These are phyloP conservation scores for Scytalopus superciliaris DNA, from an alignment of 2,113 vertebrate species.

Conservation along the genomic window DNA sequence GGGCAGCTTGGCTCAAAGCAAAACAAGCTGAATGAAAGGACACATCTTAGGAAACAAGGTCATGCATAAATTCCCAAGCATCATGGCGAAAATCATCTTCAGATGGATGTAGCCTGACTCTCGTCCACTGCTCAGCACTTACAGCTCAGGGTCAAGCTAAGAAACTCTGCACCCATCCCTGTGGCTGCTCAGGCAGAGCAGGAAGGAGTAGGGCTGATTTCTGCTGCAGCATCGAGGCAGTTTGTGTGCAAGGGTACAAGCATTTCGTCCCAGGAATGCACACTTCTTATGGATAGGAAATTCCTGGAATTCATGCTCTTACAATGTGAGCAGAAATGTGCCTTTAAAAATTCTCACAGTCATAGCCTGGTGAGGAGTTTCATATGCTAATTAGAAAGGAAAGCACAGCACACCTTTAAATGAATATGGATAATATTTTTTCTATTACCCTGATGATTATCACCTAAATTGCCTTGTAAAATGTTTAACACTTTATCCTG, in stretches of 20 bases:
- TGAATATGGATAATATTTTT: constrained; percentile 8
- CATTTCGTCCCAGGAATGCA: constrained; percentile 19
- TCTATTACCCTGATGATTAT: constrained; percentile 22
- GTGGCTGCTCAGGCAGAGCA: not conserved
- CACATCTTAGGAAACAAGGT: not conserved
- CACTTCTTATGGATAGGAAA: constrained; percentile 52
- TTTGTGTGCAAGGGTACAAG: not conserved
- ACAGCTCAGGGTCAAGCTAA: not conserved
- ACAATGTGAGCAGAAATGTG: not conserved
- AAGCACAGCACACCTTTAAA: constrained; percentile 11
- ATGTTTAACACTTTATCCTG: not conserved
- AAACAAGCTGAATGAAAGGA: not conserved
- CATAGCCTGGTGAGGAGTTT: not conserved
- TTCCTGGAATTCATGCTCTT: constrained; percentile 58
- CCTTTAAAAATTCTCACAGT: constrained; percentile 18
- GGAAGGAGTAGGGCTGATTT: not conserved
- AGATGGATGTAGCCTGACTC: not conserved
- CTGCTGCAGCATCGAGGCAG: not conserved
- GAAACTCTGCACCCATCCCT: not conserved
- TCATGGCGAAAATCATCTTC: not conserved
- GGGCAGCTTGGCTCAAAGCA: not conserved
- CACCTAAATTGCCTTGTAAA: not conserved
- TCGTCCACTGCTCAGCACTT: not conserved
- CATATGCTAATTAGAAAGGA: not conserved
- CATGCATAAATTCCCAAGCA: not conserved